Base-by-base conservation (phyloP, 1,140 invertebrate genomes). In the Neodiprion pinetum region DNA sequence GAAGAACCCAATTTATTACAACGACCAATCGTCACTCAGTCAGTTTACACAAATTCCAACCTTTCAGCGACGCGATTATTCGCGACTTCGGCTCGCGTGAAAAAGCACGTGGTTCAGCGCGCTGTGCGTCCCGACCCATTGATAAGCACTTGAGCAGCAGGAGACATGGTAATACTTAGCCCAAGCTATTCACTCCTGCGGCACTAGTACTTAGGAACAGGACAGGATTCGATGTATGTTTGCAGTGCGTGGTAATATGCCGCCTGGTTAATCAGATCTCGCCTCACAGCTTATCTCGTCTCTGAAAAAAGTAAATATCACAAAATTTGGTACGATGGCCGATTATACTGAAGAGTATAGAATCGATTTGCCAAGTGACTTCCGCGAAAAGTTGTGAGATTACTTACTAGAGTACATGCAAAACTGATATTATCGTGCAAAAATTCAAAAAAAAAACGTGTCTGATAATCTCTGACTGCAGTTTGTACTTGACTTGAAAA, bases 181-280 rank as follows among this genome's bases (percentile, higher is more conserved):
- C 80, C 85, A 88, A 82, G 79, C 84, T 86, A 87, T 86, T 90
- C 90, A 93, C 93, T 95, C 93, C 93, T 95, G 93, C 93, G 93
- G 93, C 93, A 94, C 93, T 94, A 95, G 93, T 95, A 95, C 93
- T 95, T 95, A 95, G 93, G 90, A 94, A 94, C 93, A 93, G 92
- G 92, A 90, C 87, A 89, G 88, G 89, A 86, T 89, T 84, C 81
- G 50, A 10, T n/a, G n/a, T 53, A 53, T 21, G 17, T 21, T 21
- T 21, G 17, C 17, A 21, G 17, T 21, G 17, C 17, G 17, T 21
- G 17, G 17, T 21, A 21, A 21, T 21, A 21, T 21, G 17, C 17
- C 17, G 17, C 0, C 17, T 21, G 17, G 17, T 21, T 21, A 1
- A 21, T 21, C 17, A 21, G 17, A 21, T 21, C 17, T 21, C 17